Evolutionary conservation across 2,797 vertebrate genomes (phyloP), one percentile per base, ranked within the genome.

Genomic region (Enteromius treurensis): DNA sequence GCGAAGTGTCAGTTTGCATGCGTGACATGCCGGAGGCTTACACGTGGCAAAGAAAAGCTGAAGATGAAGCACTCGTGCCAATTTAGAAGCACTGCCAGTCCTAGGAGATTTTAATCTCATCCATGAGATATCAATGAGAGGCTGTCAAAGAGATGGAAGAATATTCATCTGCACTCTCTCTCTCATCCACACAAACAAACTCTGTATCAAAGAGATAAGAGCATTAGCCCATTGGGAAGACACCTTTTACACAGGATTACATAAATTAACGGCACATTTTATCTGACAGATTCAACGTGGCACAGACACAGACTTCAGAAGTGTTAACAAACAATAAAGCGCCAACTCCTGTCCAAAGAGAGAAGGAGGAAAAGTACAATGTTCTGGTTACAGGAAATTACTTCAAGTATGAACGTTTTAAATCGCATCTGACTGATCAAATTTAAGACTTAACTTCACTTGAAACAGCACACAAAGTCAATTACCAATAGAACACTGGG

Each of bases 131-230:
- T 83, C 81, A 83, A 69, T 77, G 74, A 77, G 40, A 77, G 74
- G 14, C 74, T 77, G 81, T 83, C 74, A 77, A 77, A 77, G 26
- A 32, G 74, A 83, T 49, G 64, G 51, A 21, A 77, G 5, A 70
- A 70, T 77, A 77, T 83, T 60, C 81, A 47, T 68, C 62, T 14
- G 8, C 47, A 60, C 47, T 68, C 71, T 81, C 42, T 34, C 45
- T 60, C 53, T 13, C 71, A 40, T 40, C 21, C 49, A 55, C 49
- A 60, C 40, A 79, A 79, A 62, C 81, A 83, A 83, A 83, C 37
- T 70, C 81, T 83, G 81, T 29, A 83, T 83, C 51, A 83, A 74
- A 60, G 81, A 77, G 81, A 83, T 83, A 83, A 83, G 49, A 83
- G 81, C 64, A 83, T 83, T 83, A 77, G 65, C 65, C 74, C 23